phyloP scores from a whole-genome alignment of 2,797 vertebrate species.

The Lutjanus campechanus region DNA sequence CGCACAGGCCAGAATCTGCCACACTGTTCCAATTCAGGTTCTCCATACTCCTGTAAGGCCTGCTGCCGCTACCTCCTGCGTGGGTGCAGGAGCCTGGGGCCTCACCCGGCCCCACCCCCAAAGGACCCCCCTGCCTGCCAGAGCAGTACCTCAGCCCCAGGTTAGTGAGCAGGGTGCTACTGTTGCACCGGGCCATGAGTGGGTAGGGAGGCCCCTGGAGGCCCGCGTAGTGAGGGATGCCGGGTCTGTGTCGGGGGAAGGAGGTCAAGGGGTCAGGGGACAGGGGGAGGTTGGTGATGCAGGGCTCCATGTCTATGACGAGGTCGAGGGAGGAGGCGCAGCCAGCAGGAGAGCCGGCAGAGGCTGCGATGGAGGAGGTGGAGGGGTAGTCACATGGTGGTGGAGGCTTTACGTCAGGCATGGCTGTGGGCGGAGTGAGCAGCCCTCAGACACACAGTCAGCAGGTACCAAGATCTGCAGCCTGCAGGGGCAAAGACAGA shows the following conservation, averaged over 20 bases:
- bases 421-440: conserved; percentile 67
- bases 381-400: conserved; percentile 86
- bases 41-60: conserved; percentile 92
- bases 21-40: conserved; percentile 89
- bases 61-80: conserved; percentile 66
- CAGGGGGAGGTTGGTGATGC: conserved; percentile 82
- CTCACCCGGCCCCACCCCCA: conserved; percentile 45
- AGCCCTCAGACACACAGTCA: conserved; percentile 55
- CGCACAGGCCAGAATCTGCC: conserved; percentile 82
- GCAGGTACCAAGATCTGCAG: conserved; percentile 44
- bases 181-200: conserved; percentile 82
- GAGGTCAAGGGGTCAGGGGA: conserved; percentile 83
- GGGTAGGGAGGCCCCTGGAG: conserved; percentile 79
- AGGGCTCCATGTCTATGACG: conserved; percentile 86
- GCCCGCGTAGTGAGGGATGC: conserved; percentile 82
- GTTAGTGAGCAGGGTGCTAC: conserved; percentile 86
- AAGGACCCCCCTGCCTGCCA: conserved; percentile 69
- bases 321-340: conserved; percentile 69
- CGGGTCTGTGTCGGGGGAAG: conserved; percentile 78
- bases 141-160: conserved; percentile 88
- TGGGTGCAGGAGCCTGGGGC: conserved; percentile 52
- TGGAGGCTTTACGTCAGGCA: conserved; percentile 87
- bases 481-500: conserved; percentile 54
- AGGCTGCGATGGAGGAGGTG: conserved; percentile 68
- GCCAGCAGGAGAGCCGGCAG: conserved; percentile 80